Evolutionary conservation across 2,888 invertebrate species (phyloP).

Genomic region (Microplitis deprimator): DNA sequence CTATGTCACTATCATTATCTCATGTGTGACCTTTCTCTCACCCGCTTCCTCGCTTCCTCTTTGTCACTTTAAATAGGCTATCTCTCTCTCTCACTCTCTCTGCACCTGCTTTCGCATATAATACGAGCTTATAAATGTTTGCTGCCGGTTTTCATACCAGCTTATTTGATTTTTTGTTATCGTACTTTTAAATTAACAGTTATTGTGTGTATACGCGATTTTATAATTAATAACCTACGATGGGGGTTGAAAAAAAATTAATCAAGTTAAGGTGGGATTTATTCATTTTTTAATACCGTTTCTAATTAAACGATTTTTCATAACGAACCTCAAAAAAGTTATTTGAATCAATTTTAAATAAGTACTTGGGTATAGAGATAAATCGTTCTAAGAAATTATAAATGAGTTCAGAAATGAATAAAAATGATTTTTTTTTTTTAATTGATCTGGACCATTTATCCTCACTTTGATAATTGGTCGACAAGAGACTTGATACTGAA

Average conservation of each 20-base stretch:
- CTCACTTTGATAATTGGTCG: too few species aligned
- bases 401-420: too few species aligned
- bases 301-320: too few species aligned
- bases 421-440: too few species aligned
- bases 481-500: background rate
- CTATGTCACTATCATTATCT: constrained; percentile 34
- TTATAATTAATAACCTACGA: background rate
- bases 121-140: background rate
- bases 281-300: background rate
- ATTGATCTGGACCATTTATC: too few species aligned
- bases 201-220: background rate
- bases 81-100: background rate
- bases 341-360: too few species aligned
- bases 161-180: background rate
- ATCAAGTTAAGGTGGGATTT: background rate
- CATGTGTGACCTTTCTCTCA: constrained; percentile 5
- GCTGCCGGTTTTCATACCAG: background rate
- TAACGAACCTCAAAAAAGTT: too few species aligned
- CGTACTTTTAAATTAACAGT: background rate
- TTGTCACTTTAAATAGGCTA: background rate
- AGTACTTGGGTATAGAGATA: too few species aligned
- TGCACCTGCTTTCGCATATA: background rate
- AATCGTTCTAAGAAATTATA: too few species aligned
- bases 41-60: background rate
- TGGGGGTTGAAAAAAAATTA: background rate